A percentile compares a stretch with the other conserved stretches of the same genome.
Conservation (phyloP, 2,888 invertebrate genomes). For the Tenthredo mesomela region DNA sequence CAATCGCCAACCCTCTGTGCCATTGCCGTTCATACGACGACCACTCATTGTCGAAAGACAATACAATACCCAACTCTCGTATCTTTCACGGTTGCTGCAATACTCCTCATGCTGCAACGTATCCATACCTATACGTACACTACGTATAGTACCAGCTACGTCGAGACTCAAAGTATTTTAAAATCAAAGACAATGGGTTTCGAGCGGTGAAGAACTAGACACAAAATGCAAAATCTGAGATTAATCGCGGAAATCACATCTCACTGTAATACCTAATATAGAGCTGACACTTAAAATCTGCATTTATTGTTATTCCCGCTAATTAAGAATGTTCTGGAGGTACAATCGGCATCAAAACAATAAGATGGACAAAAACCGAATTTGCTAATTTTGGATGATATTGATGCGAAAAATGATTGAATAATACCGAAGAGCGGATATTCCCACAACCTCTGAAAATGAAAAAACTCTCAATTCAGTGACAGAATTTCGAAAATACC, state of each 20-base stretch:
- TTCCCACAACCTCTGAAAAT: no score
- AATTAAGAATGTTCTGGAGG: no score
- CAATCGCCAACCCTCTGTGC: slow-evolving; percentile 2
- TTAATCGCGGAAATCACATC: not conserved
- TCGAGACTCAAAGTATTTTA: not conserved
- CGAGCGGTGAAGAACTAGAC: not conserved
- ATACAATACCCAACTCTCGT: slow-evolving; percentile 12
- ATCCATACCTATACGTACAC: not conserved
- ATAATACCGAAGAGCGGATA: no score
- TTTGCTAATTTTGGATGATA: no score
- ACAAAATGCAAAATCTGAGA: not conserved
- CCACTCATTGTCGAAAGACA: slow-evolving; percentile 14
- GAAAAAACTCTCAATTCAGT: no score
- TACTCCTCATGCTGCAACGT: not conserved
- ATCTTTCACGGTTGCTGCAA: not conserved
- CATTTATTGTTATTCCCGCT: not conserved
- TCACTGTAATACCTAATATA: not conserved
- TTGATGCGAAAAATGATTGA: no score
- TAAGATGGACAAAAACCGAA: no score
- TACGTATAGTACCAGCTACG: not conserved
- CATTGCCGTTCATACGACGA: not conserved
- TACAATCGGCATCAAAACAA: no score
- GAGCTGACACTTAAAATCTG: not conserved
- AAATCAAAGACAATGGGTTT: not conserved
- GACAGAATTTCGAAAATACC: no score